A percentile compares a stretch with the other conserved stretches of the same genome.
Evolutionary conservation across 2,113 vertebrate genomes (phyloP).

Genomic region (Promerops cafer): DNA sequence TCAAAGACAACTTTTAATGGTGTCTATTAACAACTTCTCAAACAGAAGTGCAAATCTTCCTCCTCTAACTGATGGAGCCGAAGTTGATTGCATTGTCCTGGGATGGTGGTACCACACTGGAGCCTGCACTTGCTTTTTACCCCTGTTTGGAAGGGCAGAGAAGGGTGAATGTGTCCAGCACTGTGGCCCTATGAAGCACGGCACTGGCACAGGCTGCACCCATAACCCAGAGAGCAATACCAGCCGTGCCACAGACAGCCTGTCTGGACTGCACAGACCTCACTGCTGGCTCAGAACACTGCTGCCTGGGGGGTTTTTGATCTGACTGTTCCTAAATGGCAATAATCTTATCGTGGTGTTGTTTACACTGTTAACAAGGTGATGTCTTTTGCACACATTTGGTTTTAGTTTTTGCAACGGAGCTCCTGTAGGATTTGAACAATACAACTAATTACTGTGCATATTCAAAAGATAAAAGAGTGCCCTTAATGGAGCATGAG

Average conservation of each 20-base stretch:
- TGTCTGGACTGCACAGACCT: background rate
- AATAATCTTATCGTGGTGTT: background rate
- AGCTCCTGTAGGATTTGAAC: slow-evolving; percentile 3
- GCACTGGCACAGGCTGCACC: background rate
- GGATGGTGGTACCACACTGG: background rate
- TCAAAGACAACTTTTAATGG: background rate
- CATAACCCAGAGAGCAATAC: background rate
- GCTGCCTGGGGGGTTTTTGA: background rate
- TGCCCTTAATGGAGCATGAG: slow-evolving; percentile 25
- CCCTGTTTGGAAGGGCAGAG: background rate
- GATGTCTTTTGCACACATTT: background rate
- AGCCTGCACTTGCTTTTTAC: background rate
- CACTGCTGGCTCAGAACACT: background rate
- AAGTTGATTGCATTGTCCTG: background rate
- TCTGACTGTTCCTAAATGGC: background rate
- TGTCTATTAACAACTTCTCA: background rate
- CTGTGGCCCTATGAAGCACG: background rate
- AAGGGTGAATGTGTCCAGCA: background rate
- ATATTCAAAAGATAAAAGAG: slow-evolving; percentile 29
- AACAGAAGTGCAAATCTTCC: background rate
- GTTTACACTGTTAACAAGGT: background rate
- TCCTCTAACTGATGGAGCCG: background rate
- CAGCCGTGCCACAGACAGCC: background rate
- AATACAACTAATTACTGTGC: slow-evolving; percentile 25
- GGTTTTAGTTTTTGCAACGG: background rate